Evolutionary conservation across 1,140 invertebrate genomes (phyloP), one percentile per base, ranked within the genome.

Genomic region (Globodera rostochiensis): DNA sequence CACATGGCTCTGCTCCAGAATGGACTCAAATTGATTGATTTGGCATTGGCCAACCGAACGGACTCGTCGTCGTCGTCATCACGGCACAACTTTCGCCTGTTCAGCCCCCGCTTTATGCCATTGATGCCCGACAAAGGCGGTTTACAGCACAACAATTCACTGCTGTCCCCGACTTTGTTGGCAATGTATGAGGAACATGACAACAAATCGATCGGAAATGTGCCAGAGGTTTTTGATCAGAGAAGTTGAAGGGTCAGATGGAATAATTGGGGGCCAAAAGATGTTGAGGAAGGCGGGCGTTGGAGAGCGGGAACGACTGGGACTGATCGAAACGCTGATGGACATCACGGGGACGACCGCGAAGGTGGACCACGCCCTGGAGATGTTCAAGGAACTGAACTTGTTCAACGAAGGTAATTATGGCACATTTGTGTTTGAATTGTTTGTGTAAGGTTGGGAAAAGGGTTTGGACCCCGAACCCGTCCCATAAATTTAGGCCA

Each of bases 101-200:
- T 78, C 13, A 78, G 76, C 46, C 76, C 76, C 5, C 66, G 76
- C 25, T 78, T 78, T 67, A 70, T 78, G 76, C 76, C 76, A 53
- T 21, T 78, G 21, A 64, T 60, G 15, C 76, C 76, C 21, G 76
- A 78, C 50, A 78, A 78, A 47, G 76, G 76, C 46, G 76, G 76
- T 25, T 46, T 46, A 8, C 21, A 36, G 36, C 45, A 78, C 46
- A 53, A 21, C 66, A 67, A 78, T 46, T 64, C 50, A 3, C 7
- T 78, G 60, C 25, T 78, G 46, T 78, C 76, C 6, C 76, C 76
- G 36, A 78, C 76, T 4, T 46, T 78, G 66, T 70, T 78, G 45
- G 60, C 76, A 64, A 47, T 78, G 76, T 78, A 78, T 67, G 76
- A 78, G 9, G 76, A 78, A n/a, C 66, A 78, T 4, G 76, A 78